These are phyloP conservation scores for Tangara arthus DNA, from an alignment of 2,797 vertebrate genomes.

Conservation along the genomic window DNA sequence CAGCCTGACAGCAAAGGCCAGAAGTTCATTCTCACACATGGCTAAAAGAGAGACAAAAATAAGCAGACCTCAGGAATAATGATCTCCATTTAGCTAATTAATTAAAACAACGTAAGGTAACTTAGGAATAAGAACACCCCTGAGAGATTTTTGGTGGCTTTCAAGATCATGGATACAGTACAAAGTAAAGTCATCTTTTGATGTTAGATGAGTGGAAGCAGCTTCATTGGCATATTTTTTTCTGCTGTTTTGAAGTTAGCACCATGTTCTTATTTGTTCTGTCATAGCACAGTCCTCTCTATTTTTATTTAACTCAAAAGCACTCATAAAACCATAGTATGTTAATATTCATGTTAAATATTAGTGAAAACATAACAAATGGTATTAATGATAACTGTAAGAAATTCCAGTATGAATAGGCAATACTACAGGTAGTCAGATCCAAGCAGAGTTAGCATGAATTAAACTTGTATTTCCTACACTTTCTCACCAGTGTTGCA, in stretches of 20 bases:
- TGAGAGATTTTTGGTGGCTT: conserved; percentile 32
- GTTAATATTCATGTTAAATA: conserved; percentile 30
- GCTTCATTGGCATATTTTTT: conserved; percentile 38
- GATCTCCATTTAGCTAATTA: conserved; percentile 63
- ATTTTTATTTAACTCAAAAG: conserved; percentile 51
- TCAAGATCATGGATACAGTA: conserved; percentile 60
- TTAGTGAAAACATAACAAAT: not conserved
- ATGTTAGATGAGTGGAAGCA: conserved; percentile 53
- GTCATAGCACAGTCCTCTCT: not conserved
- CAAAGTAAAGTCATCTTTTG: conserved; percentile 65
- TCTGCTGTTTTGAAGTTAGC: conserved; percentile 52
- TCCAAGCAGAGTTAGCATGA: not conserved
- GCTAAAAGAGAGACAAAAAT: conserved; percentile 46
- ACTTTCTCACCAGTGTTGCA: not conserved
- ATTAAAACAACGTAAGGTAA: conserved; percentile 62
- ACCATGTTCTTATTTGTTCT: conserved; percentile 34
- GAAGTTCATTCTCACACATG: conserved; percentile 1
- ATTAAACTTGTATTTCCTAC: not conserved
- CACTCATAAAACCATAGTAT: not conserved
- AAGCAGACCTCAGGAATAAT: conserved; percentile 51
- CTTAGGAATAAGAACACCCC: conserved; percentile 44
- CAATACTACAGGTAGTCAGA: not conserved
- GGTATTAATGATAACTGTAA: not conserved
- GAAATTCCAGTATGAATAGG: not conserved
- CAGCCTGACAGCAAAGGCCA: conserved; percentile 22